Conservation (phyloP, 2,888 invertebrate species). For the Neoaliturus tenellus region DNA sequence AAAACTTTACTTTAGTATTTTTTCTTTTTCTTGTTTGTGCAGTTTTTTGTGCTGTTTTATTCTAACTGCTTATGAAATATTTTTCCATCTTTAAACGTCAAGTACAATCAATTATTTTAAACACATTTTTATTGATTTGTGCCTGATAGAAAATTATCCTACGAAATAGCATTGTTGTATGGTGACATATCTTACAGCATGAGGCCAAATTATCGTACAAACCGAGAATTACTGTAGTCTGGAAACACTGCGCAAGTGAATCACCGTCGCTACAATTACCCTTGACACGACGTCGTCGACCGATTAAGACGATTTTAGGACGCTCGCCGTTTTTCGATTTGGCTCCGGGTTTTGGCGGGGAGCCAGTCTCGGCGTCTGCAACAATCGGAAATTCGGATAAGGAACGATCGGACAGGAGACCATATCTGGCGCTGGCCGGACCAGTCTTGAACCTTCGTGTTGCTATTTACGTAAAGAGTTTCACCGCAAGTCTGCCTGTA, state of each 20-base stretch:
- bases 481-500: not conserved
- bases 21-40: too few relatives aligned
- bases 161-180: too few relatives aligned
- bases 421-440: constrained; percentile 2
- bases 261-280: not conserved
- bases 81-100: too few relatives aligned
- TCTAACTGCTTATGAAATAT: too few relatives aligned
- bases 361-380: not conserved
- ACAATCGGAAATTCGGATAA: not conserved
- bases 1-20: too few relatives aligned
- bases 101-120: too few relatives aligned
- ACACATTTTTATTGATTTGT: too few relatives aligned
- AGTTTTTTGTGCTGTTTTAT: too few relatives aligned
- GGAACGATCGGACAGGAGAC: not conserved
- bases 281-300: constrained; percentile 22
- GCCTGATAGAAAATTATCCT: too few relatives aligned
- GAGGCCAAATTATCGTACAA: too few relatives aligned
- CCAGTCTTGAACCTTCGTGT: constrained; percentile 2
- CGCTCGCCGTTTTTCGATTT: constrained; percentile 27
- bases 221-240: too few relatives aligned
- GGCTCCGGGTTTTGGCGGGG: not conserved
- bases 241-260: not conserved
- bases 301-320: constrained; percentile 34
- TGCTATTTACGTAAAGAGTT: not conserved
- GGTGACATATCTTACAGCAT: too few relatives aligned